These are phyloP conservation scores for Paguma larvata DNA, from an alignment of 2,797 vertebrate species.

Conservation along the genomic window DNA sequence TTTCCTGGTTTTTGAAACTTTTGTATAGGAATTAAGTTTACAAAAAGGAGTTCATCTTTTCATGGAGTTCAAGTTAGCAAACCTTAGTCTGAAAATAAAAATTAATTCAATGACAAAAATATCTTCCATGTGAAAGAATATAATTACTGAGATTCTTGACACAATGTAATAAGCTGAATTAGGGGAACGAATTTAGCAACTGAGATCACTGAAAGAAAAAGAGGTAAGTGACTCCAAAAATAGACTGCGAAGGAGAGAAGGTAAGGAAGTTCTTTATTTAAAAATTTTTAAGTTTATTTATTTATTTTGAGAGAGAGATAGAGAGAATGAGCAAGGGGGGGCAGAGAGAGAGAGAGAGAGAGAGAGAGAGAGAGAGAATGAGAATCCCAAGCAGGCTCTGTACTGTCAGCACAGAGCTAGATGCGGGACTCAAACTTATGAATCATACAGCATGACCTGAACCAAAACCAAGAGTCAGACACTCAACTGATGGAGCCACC, in stretches of 20 bases:
- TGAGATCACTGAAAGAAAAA: not conserved
- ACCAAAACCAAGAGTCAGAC: no score
- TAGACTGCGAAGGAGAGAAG: not conserved
- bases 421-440: no score
- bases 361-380: no score
- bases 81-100: conserved; percentile 17
- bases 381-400: no score
- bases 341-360: no score
- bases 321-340: no score
- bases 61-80: not conserved
- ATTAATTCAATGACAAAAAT: not conserved
- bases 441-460: no score
- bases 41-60: not conserved
- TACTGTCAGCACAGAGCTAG: no score
- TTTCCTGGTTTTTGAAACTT: not conserved
- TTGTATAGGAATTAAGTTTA: not conserved
- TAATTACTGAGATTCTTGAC: not conserved
- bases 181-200: not conserved
- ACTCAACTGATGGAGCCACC: no score
- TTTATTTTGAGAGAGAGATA: no score
- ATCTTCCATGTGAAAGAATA: not conserved
- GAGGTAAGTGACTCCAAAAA: not conserved
- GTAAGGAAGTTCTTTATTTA: not conserved
- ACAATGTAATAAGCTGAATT: not conserved
- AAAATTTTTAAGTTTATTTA: no score